Evolutionary conservation across 2,797 vertebrate genomes (phyloP), one percentile per base, ranked within the genome.

Genomic region (Pangasius macronema): DNA sequence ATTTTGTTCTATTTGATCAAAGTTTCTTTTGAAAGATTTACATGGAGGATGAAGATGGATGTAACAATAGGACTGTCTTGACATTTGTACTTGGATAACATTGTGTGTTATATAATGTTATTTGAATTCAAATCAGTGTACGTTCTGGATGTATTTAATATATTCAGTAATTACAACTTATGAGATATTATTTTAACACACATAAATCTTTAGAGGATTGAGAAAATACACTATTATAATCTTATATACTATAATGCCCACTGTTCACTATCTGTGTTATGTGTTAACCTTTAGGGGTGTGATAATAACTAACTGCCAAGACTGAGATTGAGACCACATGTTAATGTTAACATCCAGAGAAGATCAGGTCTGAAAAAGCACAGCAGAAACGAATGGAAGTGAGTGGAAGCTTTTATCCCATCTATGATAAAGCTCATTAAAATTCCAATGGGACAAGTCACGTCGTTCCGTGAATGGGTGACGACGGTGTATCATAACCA

Each of bases 351-450:
- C 24, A 16, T 2, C 9, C 6, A 46, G 59, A 65, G 10, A 42
- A 27, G 59, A 46, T 30, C 8, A n/a, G 53, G 30, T 36, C 20
- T 67, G 42, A 65, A 86, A 49, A 42, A 18, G 33, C 30, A 9
- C 67, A 27, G 22, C 49, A 57, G 51, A 70, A 86, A 68, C 49
- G 14, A 86, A 86, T 30, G 27, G 49, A 81, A 68, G 77, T 65
- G 39, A 82, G 49, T 22, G 51, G 13, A 49, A 27, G 65, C 77
- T 80, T 80, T 67, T 30, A 86, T 55, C 72, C 36, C n/a, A 24
- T 57, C n/a, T 59, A 33, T 70, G 51, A 82, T 70, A 82, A 42
- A 68, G 67, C 77, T 85, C 57, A 77, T 85, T 85, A 85, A 77
- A 59, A 63, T 65, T 85, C 72, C 57, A 72, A 57, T 72, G 59